phyloP scores from a whole-genome alignment of 2,888 invertebrate genomes.

The Rhopalosiphum nymphaeae region DNA sequence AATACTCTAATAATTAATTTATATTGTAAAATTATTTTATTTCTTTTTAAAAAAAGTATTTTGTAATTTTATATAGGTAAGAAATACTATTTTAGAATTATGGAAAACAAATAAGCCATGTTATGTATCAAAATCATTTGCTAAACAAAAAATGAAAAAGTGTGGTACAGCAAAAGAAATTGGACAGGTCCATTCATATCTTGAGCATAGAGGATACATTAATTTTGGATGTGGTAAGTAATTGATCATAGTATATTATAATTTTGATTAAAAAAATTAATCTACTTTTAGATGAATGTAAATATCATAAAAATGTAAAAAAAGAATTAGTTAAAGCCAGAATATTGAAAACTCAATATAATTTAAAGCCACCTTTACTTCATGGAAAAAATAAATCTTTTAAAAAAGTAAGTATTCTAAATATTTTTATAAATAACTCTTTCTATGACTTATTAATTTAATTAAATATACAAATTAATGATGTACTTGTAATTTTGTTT shows the following conservation, averaged over 20 bases:
- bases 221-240: conserved; percentile 75
- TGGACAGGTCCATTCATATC: conserved; percentile 74
- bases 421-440: neutral
- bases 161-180: conserved; percentile 76
- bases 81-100: conserved; percentile 74
- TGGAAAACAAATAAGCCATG: conserved; percentile 74
- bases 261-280: neutral
- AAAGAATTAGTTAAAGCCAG: conserved; percentile 50
- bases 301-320: conserved; percentile 48
- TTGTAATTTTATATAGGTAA: conserved; percentile 70
- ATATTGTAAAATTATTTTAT: neutral
- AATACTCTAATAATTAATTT: neutral
- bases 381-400: conserved; percentile 43
- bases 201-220: conserved; percentile 77
- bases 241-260: neutral
- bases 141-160: conserved; percentile 73
- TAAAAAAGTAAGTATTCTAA: conserved; percentile 53
- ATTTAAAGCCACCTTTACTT: conserved; percentile 47
- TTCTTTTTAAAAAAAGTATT: neutral
- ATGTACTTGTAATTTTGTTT: neutral
- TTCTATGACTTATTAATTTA: neutral
- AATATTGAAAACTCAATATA: conserved; percentile 63
- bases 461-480: neutral
- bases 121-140: conserved; percentile 75
- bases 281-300: conserved; percentile 51